Evolutionary conservation across 2,113 vertebrate species (phyloP), one percentile per base, ranked within the genome.

Genomic region (Leucopsar rothschildi): DNA sequence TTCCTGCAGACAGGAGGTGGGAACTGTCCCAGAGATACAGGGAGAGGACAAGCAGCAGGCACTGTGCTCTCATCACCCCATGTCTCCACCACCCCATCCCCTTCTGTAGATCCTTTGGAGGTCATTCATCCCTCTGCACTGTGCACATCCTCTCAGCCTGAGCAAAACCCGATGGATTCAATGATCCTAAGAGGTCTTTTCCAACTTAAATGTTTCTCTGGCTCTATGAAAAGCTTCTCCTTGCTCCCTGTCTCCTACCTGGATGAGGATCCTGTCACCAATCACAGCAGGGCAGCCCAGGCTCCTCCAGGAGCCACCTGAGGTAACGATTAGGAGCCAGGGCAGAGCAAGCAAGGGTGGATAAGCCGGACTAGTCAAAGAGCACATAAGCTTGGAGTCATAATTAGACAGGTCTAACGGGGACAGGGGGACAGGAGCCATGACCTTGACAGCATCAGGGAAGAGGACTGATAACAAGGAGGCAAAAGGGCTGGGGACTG

Each of bases 101-200:
- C 33, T 37, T n/a, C 1, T 2, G 39, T 0, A 0, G 20, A 42
- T 16, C 42, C 49, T 63, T n/a, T 1, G 4, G 44, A 11, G 57
- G 50, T 9, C 37, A 2, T 57, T 33, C 21, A 7, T 3, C 40
- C 44, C 79, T 70, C 52, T 56, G 25, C 31, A 3, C 39, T 1
- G 0, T 4, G 2, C 52, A 23, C 29, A 19, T 42, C 53, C 50
- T 27, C 42, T 50, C 40, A 40, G 14, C 28, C 22, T 16, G 5
- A 15, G 49, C 25, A 27, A 35, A 52, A 73, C 45, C 2, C 0
- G 19, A 28, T 10, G 23, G 60, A 45, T 28, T 45, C 5, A 5
- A 68, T 7, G 23, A 29, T 53, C 20, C 53, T 45, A 15, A 52
- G 39, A 53, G 53, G 24, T 47, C 39, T 60, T 73, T 73, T 14